These are phyloP conservation scores for Motacilla alba DNA, from an alignment of 2,113 vertebrate species.

Conservation along the genomic window DNA sequence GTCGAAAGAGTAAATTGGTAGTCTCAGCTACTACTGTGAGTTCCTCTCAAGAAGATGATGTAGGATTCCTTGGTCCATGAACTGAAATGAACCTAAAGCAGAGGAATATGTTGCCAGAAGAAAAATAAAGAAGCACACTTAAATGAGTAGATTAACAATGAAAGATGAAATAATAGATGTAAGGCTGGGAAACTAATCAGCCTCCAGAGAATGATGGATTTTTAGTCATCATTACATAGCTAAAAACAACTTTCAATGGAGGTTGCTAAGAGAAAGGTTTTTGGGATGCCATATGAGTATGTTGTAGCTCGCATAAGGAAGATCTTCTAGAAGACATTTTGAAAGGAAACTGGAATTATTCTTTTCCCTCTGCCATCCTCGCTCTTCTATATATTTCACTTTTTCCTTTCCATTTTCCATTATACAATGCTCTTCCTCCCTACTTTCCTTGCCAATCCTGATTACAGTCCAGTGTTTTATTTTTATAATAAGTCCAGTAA, in stretches of 20 bases:
- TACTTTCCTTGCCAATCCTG: neutral
- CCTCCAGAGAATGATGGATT: neutral
- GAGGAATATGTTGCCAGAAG: neutral
- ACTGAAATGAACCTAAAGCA: neutral
- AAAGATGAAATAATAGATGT: conserved; percentile 43
- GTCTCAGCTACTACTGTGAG: neutral
- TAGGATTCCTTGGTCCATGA: neutral
- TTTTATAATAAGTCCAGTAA: neutral
- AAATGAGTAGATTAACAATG: conserved; percentile 41
- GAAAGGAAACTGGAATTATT: neutral
- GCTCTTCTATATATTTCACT: neutral
- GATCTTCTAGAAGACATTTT: neutral
- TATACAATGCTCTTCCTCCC: neutral
- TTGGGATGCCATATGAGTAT: neutral
- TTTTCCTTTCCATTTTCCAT: neutral
- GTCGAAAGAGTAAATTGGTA: neutral
- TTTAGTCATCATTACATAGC: neutral
- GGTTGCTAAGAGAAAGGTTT: neutral
- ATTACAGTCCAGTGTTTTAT: neutral
- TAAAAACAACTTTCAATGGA: neutral
- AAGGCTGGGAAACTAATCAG: conserved; percentile 2
- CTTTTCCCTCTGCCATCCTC: neutral
- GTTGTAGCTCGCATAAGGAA: neutral
- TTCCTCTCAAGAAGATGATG: neutral
- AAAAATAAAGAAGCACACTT: neutral